Evolutionary conservation across 2,888 invertebrate species (phyloP).

Genomic region (Lithophane semibrunnea): DNA sequence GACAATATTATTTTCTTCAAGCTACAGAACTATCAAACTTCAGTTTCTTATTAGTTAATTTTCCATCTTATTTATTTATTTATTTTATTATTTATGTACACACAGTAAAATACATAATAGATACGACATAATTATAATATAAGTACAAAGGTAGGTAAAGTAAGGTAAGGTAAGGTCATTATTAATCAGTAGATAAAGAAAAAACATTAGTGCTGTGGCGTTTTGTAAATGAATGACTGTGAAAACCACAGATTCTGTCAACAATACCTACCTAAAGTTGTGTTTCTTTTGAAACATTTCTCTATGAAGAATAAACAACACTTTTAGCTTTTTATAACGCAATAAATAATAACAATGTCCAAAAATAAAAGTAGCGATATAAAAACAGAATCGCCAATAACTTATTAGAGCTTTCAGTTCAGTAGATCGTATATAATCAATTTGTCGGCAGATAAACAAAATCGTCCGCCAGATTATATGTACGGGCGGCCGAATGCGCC

Average conservation of each 20-base stretch:
- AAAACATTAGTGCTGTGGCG: background rate
- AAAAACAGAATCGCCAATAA: slow-evolving; percentile 61
- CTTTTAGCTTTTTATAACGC: slow-evolving; percentile 21
- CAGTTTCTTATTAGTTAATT: no score
- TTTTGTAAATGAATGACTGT: background rate
- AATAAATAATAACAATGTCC: slow-evolving; percentile 40
- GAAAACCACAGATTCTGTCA: slow-evolving; percentile 2
- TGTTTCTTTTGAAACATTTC: background rate
- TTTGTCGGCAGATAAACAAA: slow-evolving; percentile 65
- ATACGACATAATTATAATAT: no score
- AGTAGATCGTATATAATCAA: slow-evolving; percentile 70
- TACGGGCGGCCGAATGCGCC: slow-evolving; percentile 33
- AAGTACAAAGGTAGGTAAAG: no score
- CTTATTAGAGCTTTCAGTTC: slow-evolving; percentile 67
- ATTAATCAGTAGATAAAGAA: background rate
- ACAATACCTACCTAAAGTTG: background rate
- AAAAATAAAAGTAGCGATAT: slow-evolving; percentile 49
- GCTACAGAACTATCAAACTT: no score
- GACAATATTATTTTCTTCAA: no score
- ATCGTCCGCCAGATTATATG: slow-evolving; percentile 55
- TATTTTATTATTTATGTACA: no score
- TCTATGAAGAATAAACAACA: slow-evolving; percentile 20
- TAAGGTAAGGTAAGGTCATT: no score
- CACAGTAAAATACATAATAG: no score
- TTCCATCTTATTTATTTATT: background rate